phyloP scores from a whole-genome alignment of 2,113 vertebrate genomes.

The Diadophis punctatus region DNA sequence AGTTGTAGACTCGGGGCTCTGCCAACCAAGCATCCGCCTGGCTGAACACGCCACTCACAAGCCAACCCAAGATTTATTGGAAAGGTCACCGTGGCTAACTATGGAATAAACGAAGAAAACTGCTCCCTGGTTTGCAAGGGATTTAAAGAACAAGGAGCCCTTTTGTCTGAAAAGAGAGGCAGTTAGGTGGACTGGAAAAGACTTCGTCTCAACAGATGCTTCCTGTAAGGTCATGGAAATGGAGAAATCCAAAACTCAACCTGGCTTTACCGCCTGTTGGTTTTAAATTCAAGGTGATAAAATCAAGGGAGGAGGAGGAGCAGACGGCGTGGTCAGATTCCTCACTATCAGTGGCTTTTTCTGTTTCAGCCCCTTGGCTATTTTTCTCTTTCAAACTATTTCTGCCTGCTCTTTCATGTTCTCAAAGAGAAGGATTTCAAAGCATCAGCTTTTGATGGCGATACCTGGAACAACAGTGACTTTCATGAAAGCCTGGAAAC shows the following conservation, averaged over 20 bases:
- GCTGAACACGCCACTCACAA: background rate
- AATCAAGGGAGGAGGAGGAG: background rate
- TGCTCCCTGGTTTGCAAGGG: background rate
- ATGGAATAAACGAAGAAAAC: background rate
- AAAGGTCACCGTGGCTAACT: background rate
- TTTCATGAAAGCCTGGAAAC: background rate
- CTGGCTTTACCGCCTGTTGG: background rate
- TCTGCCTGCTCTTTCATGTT: background rate
- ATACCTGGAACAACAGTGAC: background rate
- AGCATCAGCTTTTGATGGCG: background rate
- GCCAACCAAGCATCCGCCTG: background rate
- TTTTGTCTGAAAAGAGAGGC: background rate
- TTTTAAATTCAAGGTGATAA: background rate
- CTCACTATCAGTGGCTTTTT: background rate
- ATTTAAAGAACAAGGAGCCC: background rate
- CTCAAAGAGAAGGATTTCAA: background rate
- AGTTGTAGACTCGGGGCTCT: background rate
- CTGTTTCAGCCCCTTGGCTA: background rate
- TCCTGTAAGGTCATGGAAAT: background rate
- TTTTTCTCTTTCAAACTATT: background rate
- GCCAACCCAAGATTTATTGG: background rate
- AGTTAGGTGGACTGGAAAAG: background rate
- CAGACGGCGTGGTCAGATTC: background rate
- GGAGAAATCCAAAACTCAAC: background rate
- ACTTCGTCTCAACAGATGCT: background rate